Evolutionary conservation across 2,113 vertebrate species (phyloP).

Genomic region (Nothocercus julius): DNA sequence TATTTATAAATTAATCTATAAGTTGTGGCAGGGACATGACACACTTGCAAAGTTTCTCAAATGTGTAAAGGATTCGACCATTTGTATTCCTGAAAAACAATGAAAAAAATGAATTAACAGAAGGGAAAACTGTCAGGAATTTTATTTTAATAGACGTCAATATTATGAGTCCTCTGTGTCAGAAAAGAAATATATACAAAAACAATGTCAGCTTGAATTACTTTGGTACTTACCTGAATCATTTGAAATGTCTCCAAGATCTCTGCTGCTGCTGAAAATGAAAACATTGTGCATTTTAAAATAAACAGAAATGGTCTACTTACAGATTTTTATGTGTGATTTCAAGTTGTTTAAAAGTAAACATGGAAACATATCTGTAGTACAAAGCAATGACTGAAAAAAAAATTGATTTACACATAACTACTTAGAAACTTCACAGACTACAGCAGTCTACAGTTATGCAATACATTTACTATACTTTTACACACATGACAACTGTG

Average conservation of each 20-base stretch:
- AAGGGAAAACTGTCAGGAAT: neutral
- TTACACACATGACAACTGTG: accelerated
- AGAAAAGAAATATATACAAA: neutral
- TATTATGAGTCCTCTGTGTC: neutral
- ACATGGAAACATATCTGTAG: neutral
- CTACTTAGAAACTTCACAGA: neutral
- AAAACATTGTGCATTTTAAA: neutral
- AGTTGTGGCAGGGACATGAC: neutral
- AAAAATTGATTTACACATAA: neutral
- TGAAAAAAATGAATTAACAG: neutral
- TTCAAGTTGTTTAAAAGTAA: constrained; percentile 18
- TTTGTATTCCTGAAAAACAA: neutral
- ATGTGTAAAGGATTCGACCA: neutral
- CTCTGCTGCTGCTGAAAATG: neutral
- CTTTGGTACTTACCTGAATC: neutral
- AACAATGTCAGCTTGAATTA: neutral
- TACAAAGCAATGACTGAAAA: neutral
- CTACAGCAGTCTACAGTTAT: neutral
- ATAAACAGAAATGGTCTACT: neutral
- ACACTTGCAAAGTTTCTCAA: neutral
- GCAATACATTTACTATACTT: neutral
- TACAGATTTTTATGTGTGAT: neutral
- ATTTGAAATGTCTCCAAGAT: neutral
- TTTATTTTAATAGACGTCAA: neutral
- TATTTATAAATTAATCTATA: neutral